These are phyloP conservation scores for Hydrozoanthus gracilis DNA, from an alignment of 92 coral and sea anemone genomes.

Conservation along the genomic window DNA sequence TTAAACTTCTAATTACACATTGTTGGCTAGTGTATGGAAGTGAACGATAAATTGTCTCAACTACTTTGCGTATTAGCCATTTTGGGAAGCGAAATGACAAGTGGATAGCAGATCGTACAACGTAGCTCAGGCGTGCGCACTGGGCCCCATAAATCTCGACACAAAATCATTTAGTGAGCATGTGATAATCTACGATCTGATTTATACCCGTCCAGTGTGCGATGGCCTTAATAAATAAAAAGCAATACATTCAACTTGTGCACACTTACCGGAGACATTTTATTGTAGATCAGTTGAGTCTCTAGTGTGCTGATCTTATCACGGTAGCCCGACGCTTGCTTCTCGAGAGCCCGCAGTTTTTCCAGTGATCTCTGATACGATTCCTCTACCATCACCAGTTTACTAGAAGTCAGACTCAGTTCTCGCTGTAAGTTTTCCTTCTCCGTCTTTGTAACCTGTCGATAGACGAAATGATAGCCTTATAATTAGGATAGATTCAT, in stretches of 20 bases:
- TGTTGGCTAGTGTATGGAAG: no score
- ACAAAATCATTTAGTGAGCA: no score
- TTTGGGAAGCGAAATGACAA: no score
- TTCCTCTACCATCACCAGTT: background rate
- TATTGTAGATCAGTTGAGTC: constrained; percentile 13
- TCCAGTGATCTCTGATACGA: constrained; percentile 31
- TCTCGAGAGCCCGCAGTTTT: constrained; percentile 15
- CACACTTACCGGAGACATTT: background rate
- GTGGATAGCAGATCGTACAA: no score
- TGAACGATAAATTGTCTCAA: no score
- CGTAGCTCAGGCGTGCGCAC: no score
- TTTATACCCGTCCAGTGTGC: no score
- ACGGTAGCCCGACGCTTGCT: constrained; percentile 16
- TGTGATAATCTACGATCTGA: background rate
- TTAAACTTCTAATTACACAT: no score
- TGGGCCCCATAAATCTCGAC: no score
- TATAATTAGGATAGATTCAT: no score
- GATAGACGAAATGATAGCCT: background rate
- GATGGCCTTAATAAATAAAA: background rate
- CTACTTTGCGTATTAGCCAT: no score
- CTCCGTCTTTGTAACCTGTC: background rate
- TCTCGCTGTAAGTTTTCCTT: constrained; percentile 15
- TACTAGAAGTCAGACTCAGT: background rate
- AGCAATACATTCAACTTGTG: background rate
- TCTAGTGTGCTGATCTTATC: constrained; percentile 8